These are phyloP conservation scores for Geococcyx californianus DNA, from an alignment of 2,113 vertebrate genomes.

Conservation along the genomic window DNA sequence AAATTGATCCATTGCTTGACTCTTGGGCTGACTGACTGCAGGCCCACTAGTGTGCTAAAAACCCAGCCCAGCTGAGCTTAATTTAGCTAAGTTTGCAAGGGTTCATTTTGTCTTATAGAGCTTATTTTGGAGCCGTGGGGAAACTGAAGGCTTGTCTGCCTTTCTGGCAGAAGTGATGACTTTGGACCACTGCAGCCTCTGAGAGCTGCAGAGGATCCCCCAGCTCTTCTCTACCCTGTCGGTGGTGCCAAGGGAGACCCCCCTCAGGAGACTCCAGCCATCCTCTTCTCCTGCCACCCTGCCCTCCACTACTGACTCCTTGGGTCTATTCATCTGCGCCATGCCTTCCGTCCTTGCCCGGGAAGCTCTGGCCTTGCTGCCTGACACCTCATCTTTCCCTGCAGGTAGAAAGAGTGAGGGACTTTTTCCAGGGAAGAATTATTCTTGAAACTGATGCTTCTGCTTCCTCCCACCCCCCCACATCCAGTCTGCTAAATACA, in stretches of 20 bases:
- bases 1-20: neutral
- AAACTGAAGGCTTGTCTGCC: neutral
- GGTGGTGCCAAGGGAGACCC: rapidly evolving
- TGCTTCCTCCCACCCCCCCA: neutral
- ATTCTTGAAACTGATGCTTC: neutral
- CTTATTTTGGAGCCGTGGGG: neutral
- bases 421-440: neutral
- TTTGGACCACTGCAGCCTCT: neutral
- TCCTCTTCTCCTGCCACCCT: neutral
- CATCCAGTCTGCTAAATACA: neutral
- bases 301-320: neutral
- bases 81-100: neutral
- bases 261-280: neutral
- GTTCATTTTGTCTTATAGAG: neutral
- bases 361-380: neutral
- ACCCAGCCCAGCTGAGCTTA: neutral
- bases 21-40: neutral
- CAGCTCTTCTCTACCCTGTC: neutral
- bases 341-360: neutral
- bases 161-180: neutral
- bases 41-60: neutral
- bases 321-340: neutral
- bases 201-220: neutral
- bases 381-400: neutral
- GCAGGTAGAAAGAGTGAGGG: neutral